These are phyloP conservation scores for Sebastes fasciatus DNA, from an alignment of 2,113 vertebrate species.

Conservation along the genomic window DNA sequence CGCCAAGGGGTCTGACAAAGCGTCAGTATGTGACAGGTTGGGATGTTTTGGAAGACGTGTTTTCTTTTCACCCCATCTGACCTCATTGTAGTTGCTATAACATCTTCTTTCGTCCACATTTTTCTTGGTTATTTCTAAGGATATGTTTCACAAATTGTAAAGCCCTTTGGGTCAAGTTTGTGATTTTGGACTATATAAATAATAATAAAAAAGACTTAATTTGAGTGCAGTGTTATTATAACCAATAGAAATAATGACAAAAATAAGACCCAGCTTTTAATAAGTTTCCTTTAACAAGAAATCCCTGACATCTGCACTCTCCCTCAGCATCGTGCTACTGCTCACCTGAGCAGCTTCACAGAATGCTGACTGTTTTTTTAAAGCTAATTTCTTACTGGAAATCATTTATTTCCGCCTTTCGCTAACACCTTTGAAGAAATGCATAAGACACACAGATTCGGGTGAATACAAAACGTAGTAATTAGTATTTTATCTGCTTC, in stretches of 20 bases:
- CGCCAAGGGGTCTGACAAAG: too few relatives aligned
- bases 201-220: neutral
- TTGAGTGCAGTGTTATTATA: neutral
- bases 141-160: neutral
- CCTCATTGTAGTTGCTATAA: neutral
- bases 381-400: conserved; percentile 17
- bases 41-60: neutral
- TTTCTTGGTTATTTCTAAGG: too few relatives aligned
- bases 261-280: neutral
- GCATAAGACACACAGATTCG: conserved; percentile 27
- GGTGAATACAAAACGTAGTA: conserved; percentile 53
- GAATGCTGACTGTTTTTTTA: conserved; percentile 25
- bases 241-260: neutral
- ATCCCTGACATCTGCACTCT: conserved; percentile 8
- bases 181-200: neutral
- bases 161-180: neutral
- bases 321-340: neutral
- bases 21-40: too few relatives aligned
- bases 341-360: conserved; percentile 21
- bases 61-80: neutral
- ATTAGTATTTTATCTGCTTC: conserved; percentile 67
- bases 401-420: conserved; percentile 4
- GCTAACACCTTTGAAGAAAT: conserved; percentile 50
- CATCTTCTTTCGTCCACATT: neutral
- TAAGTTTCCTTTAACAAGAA: neutral